These are phyloP conservation scores for Meleagris gallopavo DNA, from an alignment of 2,113 vertebrate genomes.

Conservation along the genomic window DNA sequence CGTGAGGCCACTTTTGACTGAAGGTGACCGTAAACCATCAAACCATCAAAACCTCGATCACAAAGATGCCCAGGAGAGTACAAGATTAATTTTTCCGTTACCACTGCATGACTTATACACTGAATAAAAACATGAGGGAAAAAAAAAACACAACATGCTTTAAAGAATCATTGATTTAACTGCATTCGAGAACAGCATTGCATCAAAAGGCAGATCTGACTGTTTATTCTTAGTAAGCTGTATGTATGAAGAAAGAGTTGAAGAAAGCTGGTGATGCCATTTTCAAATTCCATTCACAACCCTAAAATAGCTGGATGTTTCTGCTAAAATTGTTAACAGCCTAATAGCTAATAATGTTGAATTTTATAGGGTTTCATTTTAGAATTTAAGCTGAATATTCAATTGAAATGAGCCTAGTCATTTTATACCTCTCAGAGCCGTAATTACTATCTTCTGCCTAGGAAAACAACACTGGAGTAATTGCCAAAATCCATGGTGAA, in stretches of 20 bases:
- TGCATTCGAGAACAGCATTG: neutral
- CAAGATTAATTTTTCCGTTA: neutral
- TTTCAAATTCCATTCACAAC: neutral
- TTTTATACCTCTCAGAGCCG: neutral
- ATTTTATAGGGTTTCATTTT: neutral
- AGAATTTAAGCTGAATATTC: neutral
- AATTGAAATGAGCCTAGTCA: neutral
- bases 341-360: neutral
- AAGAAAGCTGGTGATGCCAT: neutral
- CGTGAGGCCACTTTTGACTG: neutral
- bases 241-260: neutral
- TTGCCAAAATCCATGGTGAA: neutral
- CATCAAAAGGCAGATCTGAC: neutral
- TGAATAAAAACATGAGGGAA: neutral
- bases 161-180: neutral
- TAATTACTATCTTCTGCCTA: neutral
- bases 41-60: too few relatives aligned
- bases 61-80: neutral
- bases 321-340: conserved; percentile 36
- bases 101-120: neutral
- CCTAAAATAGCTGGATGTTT: neutral
- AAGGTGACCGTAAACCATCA: neutral
- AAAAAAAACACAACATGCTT: neutral
- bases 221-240: neutral
- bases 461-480: neutral